A percentile compares a stretch with the other conserved stretches of the same genome.
Evolutionary conservation across 2,888 invertebrate species (phyloP).

Genomic region (Torymus texanus): DNA sequence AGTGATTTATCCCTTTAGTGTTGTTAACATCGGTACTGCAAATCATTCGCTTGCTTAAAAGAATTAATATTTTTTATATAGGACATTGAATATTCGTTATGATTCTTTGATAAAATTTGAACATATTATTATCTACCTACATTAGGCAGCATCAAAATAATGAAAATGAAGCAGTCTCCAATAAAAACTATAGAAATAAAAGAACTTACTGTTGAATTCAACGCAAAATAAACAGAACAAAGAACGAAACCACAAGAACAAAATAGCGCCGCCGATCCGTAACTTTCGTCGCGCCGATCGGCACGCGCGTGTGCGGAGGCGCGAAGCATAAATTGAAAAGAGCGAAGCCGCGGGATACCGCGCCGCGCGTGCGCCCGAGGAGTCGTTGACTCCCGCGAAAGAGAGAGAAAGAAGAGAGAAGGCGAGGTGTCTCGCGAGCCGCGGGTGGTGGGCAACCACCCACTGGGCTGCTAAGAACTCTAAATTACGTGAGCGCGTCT

Average conservation of each 20-base stretch:
- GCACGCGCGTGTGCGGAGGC: conserved; percentile 30
- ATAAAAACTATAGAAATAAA: too few relatives aligned
- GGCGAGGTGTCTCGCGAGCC: conserved; percentile 71
- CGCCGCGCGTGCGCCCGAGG: conserved; percentile 16
- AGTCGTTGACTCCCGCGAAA: background rate
- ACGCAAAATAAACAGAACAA: too few relatives aligned
- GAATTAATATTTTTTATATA: background rate
- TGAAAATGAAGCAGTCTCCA: too few relatives aligned
- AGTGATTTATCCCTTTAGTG: conserved; percentile 37
- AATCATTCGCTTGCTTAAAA: background rate
- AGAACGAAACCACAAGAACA: too few relatives aligned
- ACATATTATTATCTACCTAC: too few relatives aligned
- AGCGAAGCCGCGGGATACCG: conserved; percentile 5
- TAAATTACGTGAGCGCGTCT: conserved; percentile 73
- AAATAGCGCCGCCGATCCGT: background rate
- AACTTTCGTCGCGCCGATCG: conserved; percentile 53
- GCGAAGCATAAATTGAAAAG: conserved; percentile 33
- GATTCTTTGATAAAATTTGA: too few relatives aligned
- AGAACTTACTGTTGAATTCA: too few relatives aligned
- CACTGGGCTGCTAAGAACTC: conserved; percentile 72
- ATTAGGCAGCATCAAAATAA: too few relatives aligned
- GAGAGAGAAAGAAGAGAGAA: too few relatives aligned
- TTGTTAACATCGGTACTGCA: too few relatives aligned
- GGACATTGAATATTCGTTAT: too few relatives aligned
- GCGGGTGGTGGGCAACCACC: conserved; percentile 73